Conservation (phyloP, 2,797 vertebrate genomes). For the Ceyx erithaca region DNA sequence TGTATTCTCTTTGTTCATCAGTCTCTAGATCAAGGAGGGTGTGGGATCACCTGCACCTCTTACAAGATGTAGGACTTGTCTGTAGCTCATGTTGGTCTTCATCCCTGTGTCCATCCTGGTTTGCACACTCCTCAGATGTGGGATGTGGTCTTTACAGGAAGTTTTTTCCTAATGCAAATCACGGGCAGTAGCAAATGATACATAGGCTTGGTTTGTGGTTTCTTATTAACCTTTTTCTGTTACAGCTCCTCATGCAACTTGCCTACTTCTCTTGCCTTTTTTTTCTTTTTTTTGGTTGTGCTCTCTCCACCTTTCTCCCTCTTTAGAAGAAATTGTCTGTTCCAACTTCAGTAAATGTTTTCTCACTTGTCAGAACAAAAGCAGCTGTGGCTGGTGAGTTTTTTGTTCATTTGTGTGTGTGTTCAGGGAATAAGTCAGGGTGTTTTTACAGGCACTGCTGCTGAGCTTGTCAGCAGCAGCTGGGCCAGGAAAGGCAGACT, state of each 20-base stretch:
- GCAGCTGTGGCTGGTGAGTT: neutral
- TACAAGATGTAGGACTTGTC: neutral
- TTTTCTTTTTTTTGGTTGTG: neutral
- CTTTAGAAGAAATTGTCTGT: neutral
- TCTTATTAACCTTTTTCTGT: neutral
- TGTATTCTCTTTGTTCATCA: neutral
- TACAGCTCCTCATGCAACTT: neutral
- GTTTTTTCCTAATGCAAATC: neutral
- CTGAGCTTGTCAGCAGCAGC: neutral
- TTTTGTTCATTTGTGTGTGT: neutral
- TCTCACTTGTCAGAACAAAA: slow-evolving; percentile 34
- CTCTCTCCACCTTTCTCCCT: neutral
- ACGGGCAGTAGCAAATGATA: neutral
- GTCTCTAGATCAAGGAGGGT: neutral
- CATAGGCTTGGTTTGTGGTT: neutral
- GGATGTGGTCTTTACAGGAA: neutral
- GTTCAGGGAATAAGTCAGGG: neutral
- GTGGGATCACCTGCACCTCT: neutral
- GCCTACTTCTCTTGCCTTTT: neutral
- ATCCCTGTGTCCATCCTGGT: neutral
- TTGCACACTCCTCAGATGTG: neutral
- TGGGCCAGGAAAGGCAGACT: neutral
- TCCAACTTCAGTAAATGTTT: slow-evolving; percentile 1
- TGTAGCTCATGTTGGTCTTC: rapidly evolving
- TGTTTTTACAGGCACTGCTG: neutral